A percentile compares a stretch with the other conserved stretches of the same genome.
phyloP scores from a whole-genome alignment of 2,797 vertebrate genomes.

The Acomys russatus region DNA sequence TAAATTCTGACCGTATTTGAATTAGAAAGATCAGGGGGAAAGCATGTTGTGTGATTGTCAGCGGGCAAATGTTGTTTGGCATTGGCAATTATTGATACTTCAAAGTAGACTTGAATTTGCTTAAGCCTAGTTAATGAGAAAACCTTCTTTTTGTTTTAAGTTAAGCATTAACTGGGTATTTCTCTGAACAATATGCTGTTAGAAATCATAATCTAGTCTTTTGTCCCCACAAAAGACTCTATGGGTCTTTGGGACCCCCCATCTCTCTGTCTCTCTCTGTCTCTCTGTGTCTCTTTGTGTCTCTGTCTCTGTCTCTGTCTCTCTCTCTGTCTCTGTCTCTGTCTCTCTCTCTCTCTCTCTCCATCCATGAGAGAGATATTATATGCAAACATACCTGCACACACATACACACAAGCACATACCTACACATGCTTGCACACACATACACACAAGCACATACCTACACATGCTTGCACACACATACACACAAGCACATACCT shows the following conservation, averaged over 20 bases:
- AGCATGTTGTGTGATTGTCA: not conserved
- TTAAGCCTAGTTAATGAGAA: constrained; percentile 71
- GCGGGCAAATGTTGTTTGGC: constrained; percentile 5
- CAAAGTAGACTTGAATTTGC: constrained; percentile 60
- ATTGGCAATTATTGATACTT: constrained; percentile 75
- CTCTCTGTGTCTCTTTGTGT: too few relatives aligned
- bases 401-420: not conserved
- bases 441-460: not conserved
- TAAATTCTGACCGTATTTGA: not conserved
- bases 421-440: not conserved
- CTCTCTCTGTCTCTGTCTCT: too few relatives aligned
- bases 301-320: too few relatives aligned
- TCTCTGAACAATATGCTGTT: not conserved
- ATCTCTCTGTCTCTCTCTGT: too few relatives aligned
- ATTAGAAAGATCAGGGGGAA: constrained; percentile 40
- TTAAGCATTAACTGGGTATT: constrained; percentile 61
- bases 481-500: not conserved
- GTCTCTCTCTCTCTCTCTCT: too few relatives aligned
- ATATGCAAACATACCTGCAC: too few relatives aligned
- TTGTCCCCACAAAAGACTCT: not conserved
- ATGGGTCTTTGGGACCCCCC: too few relatives aligned
- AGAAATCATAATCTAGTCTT: not conserved
- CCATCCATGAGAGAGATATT: too few relatives aligned
- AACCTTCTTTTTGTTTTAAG: constrained; percentile 32
- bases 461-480: not conserved